A percentile compares a stretch with the other conserved stretches of the same genome.
These are phyloP conservation scores for Vidua macroura DNA, from an alignment of 2,113 vertebrate genomes.

Conservation along the genomic window DNA sequence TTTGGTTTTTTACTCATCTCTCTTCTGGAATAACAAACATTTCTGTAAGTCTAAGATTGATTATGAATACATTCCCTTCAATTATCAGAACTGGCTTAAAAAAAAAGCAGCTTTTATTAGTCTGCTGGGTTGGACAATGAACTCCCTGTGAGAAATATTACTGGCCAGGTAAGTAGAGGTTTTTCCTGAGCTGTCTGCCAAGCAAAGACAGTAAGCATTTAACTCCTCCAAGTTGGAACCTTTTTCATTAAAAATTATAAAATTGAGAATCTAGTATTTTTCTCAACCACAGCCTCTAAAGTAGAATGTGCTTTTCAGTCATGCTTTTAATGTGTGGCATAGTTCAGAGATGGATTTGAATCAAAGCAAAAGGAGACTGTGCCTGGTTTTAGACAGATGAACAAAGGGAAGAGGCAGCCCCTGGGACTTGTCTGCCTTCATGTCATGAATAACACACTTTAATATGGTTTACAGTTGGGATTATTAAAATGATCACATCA, in stretches of 20 bases:
- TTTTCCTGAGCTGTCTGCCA: not conserved
- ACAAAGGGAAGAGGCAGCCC: not conserved
- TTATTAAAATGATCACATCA: not conserved
- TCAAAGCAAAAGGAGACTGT: not conserved
- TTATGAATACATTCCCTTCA: not conserved
- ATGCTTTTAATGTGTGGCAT: not conserved
- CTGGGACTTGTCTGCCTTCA: not conserved
- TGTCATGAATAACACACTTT: not conserved
- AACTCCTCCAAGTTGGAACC: not conserved
- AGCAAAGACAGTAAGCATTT: not conserved
- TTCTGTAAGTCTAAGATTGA: not conserved
- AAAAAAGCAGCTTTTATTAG: constrained; percentile 19
- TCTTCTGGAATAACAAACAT: not conserved
- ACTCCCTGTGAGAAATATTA: not conserved
- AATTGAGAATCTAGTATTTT: not conserved
- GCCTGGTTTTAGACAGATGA: not conserved
- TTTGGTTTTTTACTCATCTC: not conserved
- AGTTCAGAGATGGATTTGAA: not conserved
- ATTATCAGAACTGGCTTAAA: not conserved
- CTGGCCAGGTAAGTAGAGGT: not conserved
- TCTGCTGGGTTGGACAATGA: not conserved
- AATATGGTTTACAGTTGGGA: not conserved
- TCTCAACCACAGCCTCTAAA: not conserved
- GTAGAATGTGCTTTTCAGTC: not conserved
- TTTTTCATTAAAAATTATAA: not conserved